These are phyloP conservation scores for Crypturellus undulatus DNA, from an alignment of 2,113 vertebrate genomes.

Conservation along the genomic window DNA sequence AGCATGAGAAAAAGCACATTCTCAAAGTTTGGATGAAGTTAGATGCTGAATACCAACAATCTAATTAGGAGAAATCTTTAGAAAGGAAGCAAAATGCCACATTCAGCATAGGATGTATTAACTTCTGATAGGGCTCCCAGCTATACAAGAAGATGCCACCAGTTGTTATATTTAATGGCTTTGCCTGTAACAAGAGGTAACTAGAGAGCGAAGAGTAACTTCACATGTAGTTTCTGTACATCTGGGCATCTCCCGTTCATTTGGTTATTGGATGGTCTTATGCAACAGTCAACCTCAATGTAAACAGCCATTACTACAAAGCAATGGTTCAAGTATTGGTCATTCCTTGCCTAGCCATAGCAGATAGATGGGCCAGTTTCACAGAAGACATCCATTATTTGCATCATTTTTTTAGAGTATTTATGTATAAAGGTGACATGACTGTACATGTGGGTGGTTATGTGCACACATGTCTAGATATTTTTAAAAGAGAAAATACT, in stretches of 20 bases:
- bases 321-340: neutral
- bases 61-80: conserved; percentile 28
- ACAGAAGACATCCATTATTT: neutral
- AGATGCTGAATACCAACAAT: conserved; percentile 2
- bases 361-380: neutral
- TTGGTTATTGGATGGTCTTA: neutral
- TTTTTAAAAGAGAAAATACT: neutral
- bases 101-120: neutral
- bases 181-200: neutral
- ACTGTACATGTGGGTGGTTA: neutral
- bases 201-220: neutral
- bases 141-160: neutral
- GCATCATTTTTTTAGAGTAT: neutral
- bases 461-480: neutral
- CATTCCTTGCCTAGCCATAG: neutral
- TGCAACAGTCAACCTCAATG: neutral
- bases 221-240: neutral
- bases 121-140: neutral
- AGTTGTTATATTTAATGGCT: neutral
- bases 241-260: neutral
- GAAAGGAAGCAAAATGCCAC: neutral
- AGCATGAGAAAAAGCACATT: conserved; percentile 12
- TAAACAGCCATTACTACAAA: neutral
- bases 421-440: neutral
- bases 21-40: conserved; percentile 40